These are phyloP conservation scores for Lerista edwardsae DNA, from an alignment of 2,797 vertebrate species.

Conservation along the genomic window DNA sequence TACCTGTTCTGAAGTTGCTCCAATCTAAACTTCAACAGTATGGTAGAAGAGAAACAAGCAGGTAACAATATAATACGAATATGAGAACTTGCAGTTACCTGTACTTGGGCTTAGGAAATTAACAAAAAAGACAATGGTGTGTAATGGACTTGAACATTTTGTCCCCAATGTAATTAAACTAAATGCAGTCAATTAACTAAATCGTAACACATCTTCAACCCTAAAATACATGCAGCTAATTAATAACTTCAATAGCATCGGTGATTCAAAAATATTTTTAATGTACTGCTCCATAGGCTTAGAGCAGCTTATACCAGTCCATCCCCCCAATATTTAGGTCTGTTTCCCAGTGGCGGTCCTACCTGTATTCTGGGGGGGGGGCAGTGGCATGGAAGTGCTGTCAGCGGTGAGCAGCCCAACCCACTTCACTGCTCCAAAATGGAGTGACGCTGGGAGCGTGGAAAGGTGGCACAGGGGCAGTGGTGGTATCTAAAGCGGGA, in stretches of 20 bases:
- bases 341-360: too few species aligned
- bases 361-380: too few species aligned
- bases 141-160: not conserved
- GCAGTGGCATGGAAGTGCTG: too few species aligned
- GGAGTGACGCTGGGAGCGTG: too few species aligned
- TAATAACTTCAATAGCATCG: not conserved
- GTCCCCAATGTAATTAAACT: not conserved
- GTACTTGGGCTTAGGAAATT: not conserved
- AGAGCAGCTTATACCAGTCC: too few species aligned
- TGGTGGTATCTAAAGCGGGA: too few species aligned
- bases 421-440: too few species aligned
- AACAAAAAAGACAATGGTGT: not conserved
- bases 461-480: too few species aligned
- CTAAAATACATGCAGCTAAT: not conserved
- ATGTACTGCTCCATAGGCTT: too few species aligned
- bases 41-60: not conserved
- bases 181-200: not conserved
- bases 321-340: too few species aligned
- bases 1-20: not conserved
- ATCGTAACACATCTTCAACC: not conserved
- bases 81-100: too few species aligned
- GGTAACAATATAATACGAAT: not conserved
- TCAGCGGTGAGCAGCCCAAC: too few species aligned
- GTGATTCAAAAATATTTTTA: not conserved
- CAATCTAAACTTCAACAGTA: not conserved